Base-by-base conservation (phyloP, 2,888 invertebrate species). In the Norana najaformis region DNA sequence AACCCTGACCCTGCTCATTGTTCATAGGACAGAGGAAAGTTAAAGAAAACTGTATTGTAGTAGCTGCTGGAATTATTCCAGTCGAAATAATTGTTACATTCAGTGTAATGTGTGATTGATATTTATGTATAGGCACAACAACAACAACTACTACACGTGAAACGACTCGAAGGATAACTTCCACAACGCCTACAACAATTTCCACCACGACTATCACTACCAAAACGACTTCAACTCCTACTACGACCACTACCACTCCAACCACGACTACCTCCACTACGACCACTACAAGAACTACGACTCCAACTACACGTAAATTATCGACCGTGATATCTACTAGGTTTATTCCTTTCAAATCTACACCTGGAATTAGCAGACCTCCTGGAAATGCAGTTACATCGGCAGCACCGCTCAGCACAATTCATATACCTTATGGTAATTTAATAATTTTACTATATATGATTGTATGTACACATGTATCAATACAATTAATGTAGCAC, bases 91-190 rank as follows among this genome's bases (percentile, higher is more conserved):
- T 18, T 41, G 8, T 13, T 41, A 5, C 20, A 23, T 16, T 69
- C 30, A 8, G 69, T 69, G 30, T 69, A 69, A 69, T 1, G 69
- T 69, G 6, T n/a, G n/a, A 8, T 69, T 47, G 5, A 11, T n/a
- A 69, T 69, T 69, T 69, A 4, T 69, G n/a, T 69, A 34, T 88
- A 37, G 88, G 88, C 23, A 37, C 36, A 36, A 37, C 88, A 13
- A 88, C 88, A 35, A n/a, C 88, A 88, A 88, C 88, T 34, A 88
- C 88, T 30, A 88, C 88, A n/a, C 30, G n/a, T n/a, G n/a, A 30
- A 5, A 85, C 85, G 37, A 85, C 36, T 18, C 35, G 35, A 35
- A 85, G 35, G 37, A 85, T 35, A 3, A 85, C 85, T 36, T 5
- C 36, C 23, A 36, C 85, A 85, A 20, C 85, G 37, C 8, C 85